Evolutionary conservation across 2,888 invertebrate species (phyloP).

Genomic region (Dynastes tityus): DNA sequence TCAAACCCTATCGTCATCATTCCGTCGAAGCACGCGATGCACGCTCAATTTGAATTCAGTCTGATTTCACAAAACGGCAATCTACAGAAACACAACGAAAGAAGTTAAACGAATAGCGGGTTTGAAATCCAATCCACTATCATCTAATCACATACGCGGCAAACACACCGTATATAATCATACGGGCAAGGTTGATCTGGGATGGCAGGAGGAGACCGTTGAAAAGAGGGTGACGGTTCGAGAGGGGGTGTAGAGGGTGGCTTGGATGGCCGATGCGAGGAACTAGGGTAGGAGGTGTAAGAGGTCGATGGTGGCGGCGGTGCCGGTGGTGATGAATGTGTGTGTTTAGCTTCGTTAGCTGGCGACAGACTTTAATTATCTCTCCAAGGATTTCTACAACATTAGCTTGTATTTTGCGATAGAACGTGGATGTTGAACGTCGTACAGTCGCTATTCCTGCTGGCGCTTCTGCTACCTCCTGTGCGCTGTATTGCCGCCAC

Average conservation of each 20-base stretch:
- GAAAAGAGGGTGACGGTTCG: slow-evolving; percentile 52
- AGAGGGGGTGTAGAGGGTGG: slow-evolving; percentile 3
- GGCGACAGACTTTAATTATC: slow-evolving; percentile 70
- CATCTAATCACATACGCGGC: slow-evolving; percentile 66
- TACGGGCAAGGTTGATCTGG: slow-evolving; percentile 63
- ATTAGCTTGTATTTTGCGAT: slow-evolving; percentile 61
- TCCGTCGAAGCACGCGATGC: background rate
- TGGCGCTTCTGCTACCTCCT: slow-evolving; percentile 24
- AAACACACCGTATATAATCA: slow-evolving; percentile 67
- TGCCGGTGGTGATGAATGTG: slow-evolving; percentile 65
- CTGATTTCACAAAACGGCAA: slow-evolving; percentile 26
- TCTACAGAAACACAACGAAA: slow-evolving; percentile 51
- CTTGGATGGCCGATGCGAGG: slow-evolving; percentile 51
- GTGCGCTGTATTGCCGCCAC: slow-evolving; percentile 7
- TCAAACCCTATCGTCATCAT: slow-evolving; percentile 12
- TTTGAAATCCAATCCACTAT: slow-evolving; percentile 63
- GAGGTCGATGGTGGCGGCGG: slow-evolving; percentile 52
- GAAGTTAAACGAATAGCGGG: slow-evolving; percentile 59
- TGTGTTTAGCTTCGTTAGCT: slow-evolving; percentile 68
- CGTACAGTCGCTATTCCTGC: slow-evolving; percentile 25
- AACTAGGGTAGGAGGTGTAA: slow-evolving; percentile 51
- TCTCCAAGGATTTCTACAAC: slow-evolving; percentile 68
- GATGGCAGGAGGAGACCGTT: slow-evolving; percentile 56
- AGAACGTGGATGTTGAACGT: slow-evolving; percentile 54
- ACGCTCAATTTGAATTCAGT: slow-evolving; percentile 30